Percentiles rank a stretch among this genome's conserved stretches.
phyloP scores from a whole-genome alignment of 2,113 vertebrate species.

The Neopipo cinnamomea region DNA sequence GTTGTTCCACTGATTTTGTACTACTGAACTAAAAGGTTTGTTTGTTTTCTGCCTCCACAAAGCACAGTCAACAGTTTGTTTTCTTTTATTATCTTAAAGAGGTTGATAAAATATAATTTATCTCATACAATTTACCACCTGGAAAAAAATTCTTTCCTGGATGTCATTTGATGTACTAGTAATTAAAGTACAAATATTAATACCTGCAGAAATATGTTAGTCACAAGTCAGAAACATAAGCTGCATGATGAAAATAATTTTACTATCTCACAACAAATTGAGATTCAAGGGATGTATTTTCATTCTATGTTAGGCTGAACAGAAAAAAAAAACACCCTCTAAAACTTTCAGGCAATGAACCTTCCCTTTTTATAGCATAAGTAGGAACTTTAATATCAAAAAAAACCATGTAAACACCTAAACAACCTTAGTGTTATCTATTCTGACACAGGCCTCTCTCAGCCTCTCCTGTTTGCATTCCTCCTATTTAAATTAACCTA shows the following conservation, averaged over 20 bases:
- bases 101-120: neutral
- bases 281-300: neutral
- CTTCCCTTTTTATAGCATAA: neutral
- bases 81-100: neutral
- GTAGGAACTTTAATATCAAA: neutral
- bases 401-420: neutral
- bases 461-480: neutral
- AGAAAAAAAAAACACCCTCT: neutral
- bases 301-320: neutral
- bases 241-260: neutral
- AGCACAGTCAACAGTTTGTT: neutral
- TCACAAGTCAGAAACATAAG: neutral
- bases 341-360: neutral
- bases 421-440: neutral
- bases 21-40: neutral
- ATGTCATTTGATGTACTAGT: neutral
- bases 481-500: neutral
- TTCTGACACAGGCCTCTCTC: neutral
- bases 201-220: neutral
- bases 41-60: neutral
- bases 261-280: neutral
- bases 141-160: neutral
- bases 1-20: neutral
- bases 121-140: neutral
- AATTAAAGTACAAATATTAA: neutral